Percentiles rank a stretch among this genome's conserved stretches.
Evolutionary conservation across 1,140 invertebrate species (phyloP).

Genomic region (Drosophila novamexicana): DNA sequence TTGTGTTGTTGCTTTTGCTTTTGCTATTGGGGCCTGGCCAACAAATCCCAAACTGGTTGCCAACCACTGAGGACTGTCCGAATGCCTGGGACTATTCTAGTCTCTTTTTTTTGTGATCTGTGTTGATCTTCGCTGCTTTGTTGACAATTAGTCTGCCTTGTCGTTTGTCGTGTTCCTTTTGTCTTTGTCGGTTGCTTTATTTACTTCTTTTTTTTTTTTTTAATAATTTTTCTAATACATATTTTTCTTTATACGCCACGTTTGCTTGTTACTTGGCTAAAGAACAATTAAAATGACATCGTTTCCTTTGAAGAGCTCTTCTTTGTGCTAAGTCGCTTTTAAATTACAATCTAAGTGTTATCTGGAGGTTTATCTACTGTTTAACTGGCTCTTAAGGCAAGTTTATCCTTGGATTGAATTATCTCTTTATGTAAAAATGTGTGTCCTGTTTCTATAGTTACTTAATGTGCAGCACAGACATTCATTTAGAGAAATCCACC

Average conservation of each 20-base stretch:
- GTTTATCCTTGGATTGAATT: too few species aligned
- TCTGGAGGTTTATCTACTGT: background rate
- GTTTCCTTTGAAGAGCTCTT: slow-evolving; percentile 51
- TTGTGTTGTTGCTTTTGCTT: slow-evolving; percentile 47
- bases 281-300: slow-evolving; percentile 67
- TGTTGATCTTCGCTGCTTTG: slow-evolving; percentile 49
- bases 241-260: slow-evolving; percentile 32
- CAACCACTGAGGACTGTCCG: slow-evolving; percentile 29
- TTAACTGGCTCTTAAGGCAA: too few species aligned
- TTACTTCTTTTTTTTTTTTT: slow-evolving; percentile 48
- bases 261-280: slow-evolving; percentile 37
- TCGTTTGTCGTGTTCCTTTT: slow-evolving; percentile 22
- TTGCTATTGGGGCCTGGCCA: slow-evolving; percentile 24
- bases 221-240: slow-evolving; percentile 75
- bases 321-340: background rate
- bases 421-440: too few species aligned
- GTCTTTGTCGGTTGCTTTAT: slow-evolving; percentile 45
- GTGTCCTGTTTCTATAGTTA: too few species aligned
- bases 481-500: too few species aligned
- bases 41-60: slow-evolving; percentile 64
- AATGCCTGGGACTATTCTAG: slow-evolving; percentile 52
- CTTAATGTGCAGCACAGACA: too few species aligned
- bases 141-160: slow-evolving; percentile 71
- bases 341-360: background rate
- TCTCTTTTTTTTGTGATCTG: slow-evolving; percentile 40